Percentiles rank a stretch among this genome's conserved stretches.
Evolutionary conservation across 2,888 invertebrate species (phyloP).

Genomic region (Cosmopolites sordidus): DNA sequence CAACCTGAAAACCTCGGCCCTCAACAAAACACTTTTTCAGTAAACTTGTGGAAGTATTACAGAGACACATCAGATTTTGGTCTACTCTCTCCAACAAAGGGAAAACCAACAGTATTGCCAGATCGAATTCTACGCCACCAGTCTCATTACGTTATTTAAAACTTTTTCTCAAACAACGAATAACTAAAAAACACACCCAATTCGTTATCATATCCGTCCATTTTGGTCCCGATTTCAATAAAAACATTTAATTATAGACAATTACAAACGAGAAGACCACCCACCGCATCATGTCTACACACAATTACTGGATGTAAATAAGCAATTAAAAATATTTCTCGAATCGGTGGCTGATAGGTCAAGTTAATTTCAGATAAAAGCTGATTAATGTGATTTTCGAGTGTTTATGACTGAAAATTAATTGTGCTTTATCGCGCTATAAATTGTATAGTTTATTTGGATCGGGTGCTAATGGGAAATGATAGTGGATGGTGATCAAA

Average conservation of each 20-base stretch:
- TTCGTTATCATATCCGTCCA: background rate
- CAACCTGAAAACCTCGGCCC: too few species aligned
- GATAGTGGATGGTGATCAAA: too few species aligned
- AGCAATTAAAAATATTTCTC: slow-evolving; percentile 37
- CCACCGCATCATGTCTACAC: slow-evolving; percentile 1
- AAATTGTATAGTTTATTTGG: slow-evolving; percentile 33
- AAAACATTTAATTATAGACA: background rate
- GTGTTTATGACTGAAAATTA: slow-evolving; percentile 34
- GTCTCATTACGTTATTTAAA: too few species aligned
- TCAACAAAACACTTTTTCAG: too few species aligned
- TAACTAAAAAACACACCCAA: background rate
- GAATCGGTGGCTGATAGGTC: slow-evolving; percentile 38
- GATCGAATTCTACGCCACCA: too few species aligned
- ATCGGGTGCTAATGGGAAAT: background rate
- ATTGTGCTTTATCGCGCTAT: slow-evolving; percentile 35
- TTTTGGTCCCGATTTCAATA: background rate
- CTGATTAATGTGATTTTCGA: slow-evolving; percentile 12
- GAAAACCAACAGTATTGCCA: too few species aligned
- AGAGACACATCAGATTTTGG: too few species aligned
- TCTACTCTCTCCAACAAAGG: too few species aligned
- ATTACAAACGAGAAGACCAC: background rate
- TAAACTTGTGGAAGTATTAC: too few species aligned
- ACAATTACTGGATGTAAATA: slow-evolving; percentile 36
- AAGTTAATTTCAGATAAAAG: slow-evolving; percentile 40
- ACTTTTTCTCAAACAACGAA: too few species aligned